Base-by-base conservation (phyloP, 1,140 invertebrate genomes). In the Medauroidea extradentata region DNA sequence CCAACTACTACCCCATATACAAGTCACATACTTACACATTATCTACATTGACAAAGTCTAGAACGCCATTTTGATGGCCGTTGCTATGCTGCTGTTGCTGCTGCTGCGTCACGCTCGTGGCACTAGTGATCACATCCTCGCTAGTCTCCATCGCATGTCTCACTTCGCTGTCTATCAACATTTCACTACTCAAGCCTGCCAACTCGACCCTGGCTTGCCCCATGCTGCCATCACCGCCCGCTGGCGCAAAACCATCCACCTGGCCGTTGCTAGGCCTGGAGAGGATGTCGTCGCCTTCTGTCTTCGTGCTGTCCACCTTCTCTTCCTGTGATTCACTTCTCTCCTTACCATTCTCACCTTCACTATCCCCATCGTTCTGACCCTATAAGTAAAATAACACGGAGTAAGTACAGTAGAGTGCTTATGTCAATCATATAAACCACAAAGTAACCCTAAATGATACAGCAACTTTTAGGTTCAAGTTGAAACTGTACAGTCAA, bases 31-130 rank as follows among this genome's bases (percentile, higher is more conserved):
- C 60, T 61, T 61, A 61, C 60, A 61, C 50, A 50, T 61, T 61
- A 61, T 61, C 60, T 61, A 61, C 60, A 57, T 42, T 61, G 54
- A 61, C 60, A 61, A 57, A 61, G 60, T 57, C 60, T 49, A 61
- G 53, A 42, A 60, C 39, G 11, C 54, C 60, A 34, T 61, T 61
- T 42, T 42, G 53, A 57, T 61, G 60, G 19, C 60, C 60, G 24
- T 61, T 61, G 46, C 53, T 61, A 25, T 61, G 60, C 4, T 27
- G 21, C 16, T 43, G 38, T 8, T 24, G 11, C 8, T 23, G 29
- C 29, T 34, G 29, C 29, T 7, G 29, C 29, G 11, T 11, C 5
- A 7, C 29, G 29, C 29, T 34, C 4, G 29, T 34, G 29, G 44
- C 18, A 25, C 27, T 11, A 44, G 21, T 57, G 25, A 46, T 25